Evolutionary conservation across 2,888 invertebrate genomes (phyloP).

Genomic region (Slavum lentiscoides): DNA sequence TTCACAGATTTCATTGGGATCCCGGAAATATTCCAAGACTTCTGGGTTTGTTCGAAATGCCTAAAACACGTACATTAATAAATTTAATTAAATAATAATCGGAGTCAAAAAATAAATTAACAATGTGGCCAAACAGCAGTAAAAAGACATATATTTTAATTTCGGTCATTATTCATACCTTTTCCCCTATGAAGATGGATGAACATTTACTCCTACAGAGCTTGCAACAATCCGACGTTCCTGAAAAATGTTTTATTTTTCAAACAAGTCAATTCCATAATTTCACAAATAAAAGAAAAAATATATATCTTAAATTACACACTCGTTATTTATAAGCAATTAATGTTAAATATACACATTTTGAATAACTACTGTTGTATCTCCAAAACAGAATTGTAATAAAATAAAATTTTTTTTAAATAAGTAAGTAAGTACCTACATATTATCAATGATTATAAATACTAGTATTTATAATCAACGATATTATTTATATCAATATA

Average conservation of each 20-base stretch:
- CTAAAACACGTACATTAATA: constrained; percentile 7
- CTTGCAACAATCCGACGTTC: constrained; percentile 14
- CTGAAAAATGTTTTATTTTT: neutral
- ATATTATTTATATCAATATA: too few species aligned
- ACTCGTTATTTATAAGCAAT: too few species aligned
- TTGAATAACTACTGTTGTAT: too few species aligned
- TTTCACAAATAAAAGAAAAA: too few species aligned
- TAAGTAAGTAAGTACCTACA: too few species aligned
- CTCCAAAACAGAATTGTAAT: too few species aligned
- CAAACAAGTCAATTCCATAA: too few species aligned
- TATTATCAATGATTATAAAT: too few species aligned
- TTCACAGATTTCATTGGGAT: constrained; percentile 9
- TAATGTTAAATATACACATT: too few species aligned
- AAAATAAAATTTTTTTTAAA: too few species aligned
- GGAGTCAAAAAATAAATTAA: neutral
- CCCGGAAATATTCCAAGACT: constrained; percentile 27
- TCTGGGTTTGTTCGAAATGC: constrained; percentile 5
- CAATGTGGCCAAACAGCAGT: neutral
- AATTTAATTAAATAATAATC: neutral
- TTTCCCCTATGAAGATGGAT: constrained; percentile 13
- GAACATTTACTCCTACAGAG: constrained; percentile 30
- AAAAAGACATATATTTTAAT: neutral
- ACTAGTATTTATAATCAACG: too few species aligned
- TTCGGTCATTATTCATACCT: neutral
- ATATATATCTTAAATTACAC: too few species aligned